Conservation (phyloP, 2,797 vertebrate genomes). For the Sphenodon punctatus region DNA sequence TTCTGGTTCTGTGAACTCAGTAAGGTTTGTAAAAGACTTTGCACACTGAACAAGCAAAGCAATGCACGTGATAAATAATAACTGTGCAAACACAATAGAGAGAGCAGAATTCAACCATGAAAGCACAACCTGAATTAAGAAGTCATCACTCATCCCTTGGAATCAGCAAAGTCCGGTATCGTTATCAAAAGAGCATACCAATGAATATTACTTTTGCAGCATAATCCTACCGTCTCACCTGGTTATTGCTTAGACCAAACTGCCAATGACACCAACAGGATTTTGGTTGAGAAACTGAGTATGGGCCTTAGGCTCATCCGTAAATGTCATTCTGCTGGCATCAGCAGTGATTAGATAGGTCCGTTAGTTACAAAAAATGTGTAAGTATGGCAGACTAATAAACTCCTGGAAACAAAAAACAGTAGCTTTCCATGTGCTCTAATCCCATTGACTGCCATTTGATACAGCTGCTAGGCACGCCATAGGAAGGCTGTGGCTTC, state of each 20-base stretch:
- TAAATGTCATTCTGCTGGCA: conserved; percentile 1
- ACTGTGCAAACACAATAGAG: neutral
- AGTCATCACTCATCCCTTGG: conserved; percentile 10
- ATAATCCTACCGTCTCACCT: neutral
- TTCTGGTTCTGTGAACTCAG: neutral
- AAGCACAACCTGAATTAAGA: conserved; percentile 21
- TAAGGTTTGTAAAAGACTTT: too few relatives aligned
- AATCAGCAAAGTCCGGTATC: neutral
- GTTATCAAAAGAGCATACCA: conserved; percentile 31
- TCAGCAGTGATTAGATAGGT: neutral
- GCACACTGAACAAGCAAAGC: too few relatives aligned
- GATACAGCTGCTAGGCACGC: conserved; percentile 23
- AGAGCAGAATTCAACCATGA: neutral
- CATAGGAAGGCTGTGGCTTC: conserved; percentile 29
- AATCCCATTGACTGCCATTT: neutral
- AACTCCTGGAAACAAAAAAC: conserved; percentile 20
- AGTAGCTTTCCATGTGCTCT: neutral
- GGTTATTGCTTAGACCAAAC: neutral
- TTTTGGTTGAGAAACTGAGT: neutral
- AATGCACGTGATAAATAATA: neutral
- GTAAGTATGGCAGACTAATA: conserved; percentile 25
- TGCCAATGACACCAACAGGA: neutral
- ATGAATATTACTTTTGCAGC: neutral
- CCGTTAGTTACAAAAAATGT: conserved; percentile 6
- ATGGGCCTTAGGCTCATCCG: conserved; percentile 5